Conservation (phyloP, 2,888 invertebrate genomes). For the Rhamnusium bicolor region DNA sequence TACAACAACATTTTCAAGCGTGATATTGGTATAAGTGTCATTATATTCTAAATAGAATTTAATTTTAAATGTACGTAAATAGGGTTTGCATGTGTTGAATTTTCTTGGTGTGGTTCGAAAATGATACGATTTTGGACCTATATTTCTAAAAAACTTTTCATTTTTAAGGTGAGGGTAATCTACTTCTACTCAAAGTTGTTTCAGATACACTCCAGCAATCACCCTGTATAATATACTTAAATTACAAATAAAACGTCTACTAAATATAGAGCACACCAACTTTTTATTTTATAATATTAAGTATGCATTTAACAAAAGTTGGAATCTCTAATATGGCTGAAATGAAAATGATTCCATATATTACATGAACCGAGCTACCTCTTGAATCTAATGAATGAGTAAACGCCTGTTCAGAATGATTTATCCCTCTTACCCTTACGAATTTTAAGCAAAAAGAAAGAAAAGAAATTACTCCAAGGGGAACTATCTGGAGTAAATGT, state of each 20-base stretch:
- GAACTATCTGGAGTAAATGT: neutral
- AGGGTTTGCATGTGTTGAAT: no score
- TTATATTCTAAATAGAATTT: no score
- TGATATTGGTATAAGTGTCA: no score
- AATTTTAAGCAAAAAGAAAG: conserved; percentile 3
- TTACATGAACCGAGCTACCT: neutral
- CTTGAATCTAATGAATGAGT: conserved; percentile 2
- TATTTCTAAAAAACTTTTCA: no score
- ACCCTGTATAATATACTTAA: no score
- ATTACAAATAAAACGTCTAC: neutral
- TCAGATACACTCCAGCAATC: no score
- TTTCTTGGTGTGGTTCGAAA: no score
- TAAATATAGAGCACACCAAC: neutral
- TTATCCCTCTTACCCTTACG: neutral
- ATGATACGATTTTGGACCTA: no score
- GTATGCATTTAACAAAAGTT: neutral
- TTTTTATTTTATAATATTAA: neutral
- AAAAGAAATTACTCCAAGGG: neutral
- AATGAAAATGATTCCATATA: neutral
- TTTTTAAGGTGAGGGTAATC: no score
- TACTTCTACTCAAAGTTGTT: no score
- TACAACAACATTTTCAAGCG: no score
- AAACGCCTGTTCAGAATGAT: neutral
- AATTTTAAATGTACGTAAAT: no score
- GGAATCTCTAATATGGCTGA: neutral